phyloP scores from a whole-genome alignment of 2,797 vertebrate species.

The Dallia pectoralis region DNA sequence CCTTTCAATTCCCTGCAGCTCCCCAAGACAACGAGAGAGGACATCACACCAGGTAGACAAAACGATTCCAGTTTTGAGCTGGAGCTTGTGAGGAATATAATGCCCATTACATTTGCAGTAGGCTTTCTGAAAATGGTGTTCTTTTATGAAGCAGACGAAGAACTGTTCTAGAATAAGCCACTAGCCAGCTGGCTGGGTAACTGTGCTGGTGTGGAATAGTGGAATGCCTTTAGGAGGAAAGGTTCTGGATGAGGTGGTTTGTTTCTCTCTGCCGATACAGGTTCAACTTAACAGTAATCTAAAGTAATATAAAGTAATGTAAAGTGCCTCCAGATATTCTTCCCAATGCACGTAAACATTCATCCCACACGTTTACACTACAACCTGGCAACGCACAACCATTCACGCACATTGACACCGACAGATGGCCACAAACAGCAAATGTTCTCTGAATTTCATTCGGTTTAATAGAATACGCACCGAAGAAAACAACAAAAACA shows the following conservation, averaged over 20 bases:
- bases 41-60: constrained; percentile 51
- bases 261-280: not conserved
- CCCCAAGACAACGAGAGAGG: constrained; percentile 60
- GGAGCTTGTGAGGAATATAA: constrained; percentile 45
- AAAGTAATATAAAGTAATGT: not conserved
- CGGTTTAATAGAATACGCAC: not conserved
- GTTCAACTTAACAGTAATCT: not conserved
- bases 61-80: constrained; percentile 26
- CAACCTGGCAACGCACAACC: not conserved
- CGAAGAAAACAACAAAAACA: not conserved
- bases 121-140: constrained; percentile 20
- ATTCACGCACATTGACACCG: not conserved
- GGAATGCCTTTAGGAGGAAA: constrained; percentile 6
- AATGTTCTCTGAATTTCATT: not conserved
- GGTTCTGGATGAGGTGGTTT: not conserved
- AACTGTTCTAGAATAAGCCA: constrained; percentile 10
- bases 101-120: constrained; percentile 19
- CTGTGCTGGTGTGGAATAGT: not conserved
- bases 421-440: not conserved
- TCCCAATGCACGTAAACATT: not conserved
- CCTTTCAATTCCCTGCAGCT: constrained; percentile 71
- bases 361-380: not conserved
- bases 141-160: constrained; percentile 26
- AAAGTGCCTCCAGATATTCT: not conserved
- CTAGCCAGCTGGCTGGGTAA: not conserved